These are phyloP conservation scores for Hemiscyllium ocellatum DNA, from an alignment of 2,113 vertebrate species.

Conservation along the genomic window DNA sequence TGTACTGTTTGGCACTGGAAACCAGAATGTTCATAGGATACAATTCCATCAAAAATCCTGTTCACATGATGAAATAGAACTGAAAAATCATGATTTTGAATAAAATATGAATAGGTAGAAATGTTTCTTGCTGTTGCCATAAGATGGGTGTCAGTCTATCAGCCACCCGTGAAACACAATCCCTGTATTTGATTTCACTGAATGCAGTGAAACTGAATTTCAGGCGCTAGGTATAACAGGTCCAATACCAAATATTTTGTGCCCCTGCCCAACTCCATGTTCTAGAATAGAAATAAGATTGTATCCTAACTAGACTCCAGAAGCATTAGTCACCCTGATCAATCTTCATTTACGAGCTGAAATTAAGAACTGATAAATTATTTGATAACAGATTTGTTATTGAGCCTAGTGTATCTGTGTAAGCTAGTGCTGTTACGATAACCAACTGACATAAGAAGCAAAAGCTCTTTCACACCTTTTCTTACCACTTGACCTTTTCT, in stretches of 20 bases:
- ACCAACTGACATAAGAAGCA: background rate
- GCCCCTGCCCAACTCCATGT: too few relatives aligned
- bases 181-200: too few relatives aligned
- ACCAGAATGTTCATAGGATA: background rate
- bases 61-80: background rate
- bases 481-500: background rate
- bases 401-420: background rate
- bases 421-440: background rate
- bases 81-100: background rate
- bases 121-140: background rate
- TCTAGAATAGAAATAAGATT: too few relatives aligned
- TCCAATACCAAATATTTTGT: background rate
- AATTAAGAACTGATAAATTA: background rate
- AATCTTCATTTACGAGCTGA: background rate
- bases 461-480: background rate
- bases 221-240: too few relatives aligned
- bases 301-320: too few relatives aligned
- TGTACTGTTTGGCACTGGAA: background rate
- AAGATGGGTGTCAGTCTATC: too few relatives aligned
- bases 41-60: background rate
- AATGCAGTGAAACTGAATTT: too few relatives aligned
- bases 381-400: background rate
- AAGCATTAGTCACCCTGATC: background rate
- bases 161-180: too few relatives aligned
- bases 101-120: background rate